These are phyloP conservation scores for Agapornis canus DNA, from an alignment of 2,797 vertebrate genomes.

Conservation along the genomic window DNA sequence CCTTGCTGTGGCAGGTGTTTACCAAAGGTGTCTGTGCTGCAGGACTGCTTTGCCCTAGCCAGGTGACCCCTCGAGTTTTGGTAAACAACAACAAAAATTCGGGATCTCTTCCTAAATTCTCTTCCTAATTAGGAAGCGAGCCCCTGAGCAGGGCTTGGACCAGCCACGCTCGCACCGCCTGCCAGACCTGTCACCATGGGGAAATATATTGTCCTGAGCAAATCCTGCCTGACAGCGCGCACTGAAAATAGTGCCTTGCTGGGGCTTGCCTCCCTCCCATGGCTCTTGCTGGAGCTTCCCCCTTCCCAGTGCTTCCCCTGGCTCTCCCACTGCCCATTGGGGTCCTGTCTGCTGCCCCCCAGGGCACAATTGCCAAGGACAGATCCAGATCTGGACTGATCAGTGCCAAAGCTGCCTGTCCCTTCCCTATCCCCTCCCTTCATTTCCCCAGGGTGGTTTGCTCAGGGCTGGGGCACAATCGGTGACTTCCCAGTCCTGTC, in stretches of 20 bases:
- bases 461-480: neutral
- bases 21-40: neutral
- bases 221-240: neutral
- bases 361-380: neutral
- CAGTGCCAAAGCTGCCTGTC: neutral
- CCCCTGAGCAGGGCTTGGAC: neutral
- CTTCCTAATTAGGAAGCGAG: slow-evolving; percentile 26
- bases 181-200: slow-evolving; percentile 7
- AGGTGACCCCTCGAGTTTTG: neutral
- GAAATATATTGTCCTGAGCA: slow-evolving; percentile 8
- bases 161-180: neutral
- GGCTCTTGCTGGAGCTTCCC: accelerated
- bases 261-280: neutral
- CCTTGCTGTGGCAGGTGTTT: neutral
- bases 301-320: accelerated
- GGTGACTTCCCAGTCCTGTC: neutral
- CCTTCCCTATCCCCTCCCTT: neutral
- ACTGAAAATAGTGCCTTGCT: neutral
- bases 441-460: accelerated
- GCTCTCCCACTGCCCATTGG: neutral
- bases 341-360: neutral
- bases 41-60: neutral
- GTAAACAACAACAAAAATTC: slow-evolving; percentile 2
- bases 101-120: neutral
- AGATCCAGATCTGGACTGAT: neutral